Conservation (phyloP, 1,140 invertebrate genomes). For the Drosophila lacteicornis region DNA sequence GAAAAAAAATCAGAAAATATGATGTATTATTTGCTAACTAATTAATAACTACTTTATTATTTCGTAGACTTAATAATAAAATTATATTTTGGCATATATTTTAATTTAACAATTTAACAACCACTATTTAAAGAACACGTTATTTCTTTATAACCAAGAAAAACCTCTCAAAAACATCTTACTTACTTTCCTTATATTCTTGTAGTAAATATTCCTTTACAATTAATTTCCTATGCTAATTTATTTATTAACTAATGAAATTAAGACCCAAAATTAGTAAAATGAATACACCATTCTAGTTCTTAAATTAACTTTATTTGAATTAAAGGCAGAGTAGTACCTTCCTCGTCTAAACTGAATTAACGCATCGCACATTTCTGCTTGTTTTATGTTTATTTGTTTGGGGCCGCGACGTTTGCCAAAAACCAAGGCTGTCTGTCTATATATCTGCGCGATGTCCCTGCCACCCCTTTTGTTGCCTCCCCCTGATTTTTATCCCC, state of each 20-base stretch:
- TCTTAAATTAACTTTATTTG: no score
- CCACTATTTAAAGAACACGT: no score
- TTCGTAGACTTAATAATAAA: not conserved
- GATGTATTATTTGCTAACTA: not conserved
- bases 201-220: not conserved
- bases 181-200: no score
- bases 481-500: not conserved
- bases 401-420: conserved; percentile 65
- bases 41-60: not conserved
- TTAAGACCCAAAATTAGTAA: not conserved
- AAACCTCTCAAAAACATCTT: no score
- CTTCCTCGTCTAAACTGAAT: conserved; percentile 18
- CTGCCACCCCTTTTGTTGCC: conserved; percentile 10
- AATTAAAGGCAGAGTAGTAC: conserved; percentile 4
- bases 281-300: rapidly evolving
- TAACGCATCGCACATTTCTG: conserved; percentile 31
- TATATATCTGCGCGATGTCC: conserved; percentile 44
- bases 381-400: conserved; percentile 70
- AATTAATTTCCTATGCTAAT: not conserved
- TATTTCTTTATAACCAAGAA: not conserved
- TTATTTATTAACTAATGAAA: no score
- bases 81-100: not conserved
- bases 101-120: not conserved
- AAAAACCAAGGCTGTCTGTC: conserved; percentile 62
- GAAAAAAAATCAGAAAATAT: no score